phyloP scores from a whole-genome alignment of 2,113 vertebrate genomes.

The Lycaon pictus region DNA sequence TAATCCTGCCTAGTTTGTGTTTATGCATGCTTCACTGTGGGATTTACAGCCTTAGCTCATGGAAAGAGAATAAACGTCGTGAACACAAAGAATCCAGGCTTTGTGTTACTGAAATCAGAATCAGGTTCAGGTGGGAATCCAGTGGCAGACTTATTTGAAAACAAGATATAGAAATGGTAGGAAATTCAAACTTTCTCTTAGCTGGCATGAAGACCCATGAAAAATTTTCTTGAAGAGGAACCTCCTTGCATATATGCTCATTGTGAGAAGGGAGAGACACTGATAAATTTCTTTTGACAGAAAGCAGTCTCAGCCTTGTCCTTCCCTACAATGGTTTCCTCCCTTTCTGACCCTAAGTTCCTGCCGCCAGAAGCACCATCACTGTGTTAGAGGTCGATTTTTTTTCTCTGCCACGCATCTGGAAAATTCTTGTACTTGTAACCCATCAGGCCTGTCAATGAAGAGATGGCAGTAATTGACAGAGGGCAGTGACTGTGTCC shows the following conservation, averaged over 20 bases:
- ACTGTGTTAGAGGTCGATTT: conserved; percentile 25
- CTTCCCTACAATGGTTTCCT: not conserved
- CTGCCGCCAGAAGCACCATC: not conserved
- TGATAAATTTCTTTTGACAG: not conserved
- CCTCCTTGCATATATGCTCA: not conserved
- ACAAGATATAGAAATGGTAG: conserved; percentile 28
- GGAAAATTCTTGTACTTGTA: conserved; percentile 77
- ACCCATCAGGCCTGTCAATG: conserved; percentile 76
- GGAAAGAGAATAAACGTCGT: conserved; percentile 83
- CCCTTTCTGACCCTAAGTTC: not conserved
- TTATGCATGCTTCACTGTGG: conserved; percentile 85
- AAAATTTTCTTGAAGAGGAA: conserved; percentile 19
- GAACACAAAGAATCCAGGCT: conserved; percentile 83
- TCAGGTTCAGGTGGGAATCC: conserved; percentile 82
- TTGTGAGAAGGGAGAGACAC: not conserved
- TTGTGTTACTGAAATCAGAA: conserved; percentile 83
- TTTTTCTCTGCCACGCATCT: conserved; percentile 67
- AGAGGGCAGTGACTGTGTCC: conserved; percentile 79
- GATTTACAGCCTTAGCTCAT: conserved; percentile 85
- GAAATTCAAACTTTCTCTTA: conserved; percentile 21
- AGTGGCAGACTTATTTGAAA: conserved; percentile 57
- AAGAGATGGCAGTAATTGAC: conserved; percentile 83
- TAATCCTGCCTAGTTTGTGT: conserved; percentile 88
- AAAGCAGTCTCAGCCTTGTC: not conserved
- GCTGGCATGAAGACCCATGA: conserved; percentile 9